Evolutionary conservation across 2,888 invertebrate species (phyloP).

Genomic region (Caenorhabditis imperialis): DNA sequence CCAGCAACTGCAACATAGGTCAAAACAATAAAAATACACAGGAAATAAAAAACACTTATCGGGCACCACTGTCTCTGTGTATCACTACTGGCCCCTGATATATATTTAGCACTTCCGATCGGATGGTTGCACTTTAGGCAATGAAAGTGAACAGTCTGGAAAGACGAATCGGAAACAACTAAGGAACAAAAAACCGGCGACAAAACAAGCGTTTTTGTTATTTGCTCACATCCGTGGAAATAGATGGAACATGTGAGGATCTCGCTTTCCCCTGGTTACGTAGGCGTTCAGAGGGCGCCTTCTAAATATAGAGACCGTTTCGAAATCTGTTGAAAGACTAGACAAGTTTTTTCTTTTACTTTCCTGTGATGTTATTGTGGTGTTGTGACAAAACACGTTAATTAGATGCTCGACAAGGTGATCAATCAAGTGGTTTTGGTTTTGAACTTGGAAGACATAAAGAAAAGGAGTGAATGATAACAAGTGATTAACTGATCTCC

Average conservation of each 20-base stretch:
- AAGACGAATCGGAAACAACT: constrained; percentile 31
- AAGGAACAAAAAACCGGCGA: constrained; percentile 26
- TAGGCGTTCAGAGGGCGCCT: constrained; percentile 48
- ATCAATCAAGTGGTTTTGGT: constrained; percentile 48
- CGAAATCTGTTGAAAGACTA: not conserved
- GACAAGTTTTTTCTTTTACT: constrained; percentile 11
- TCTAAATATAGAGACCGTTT: constrained; percentile 16
- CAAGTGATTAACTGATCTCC: constrained; percentile 43
- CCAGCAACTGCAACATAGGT: too few relatives aligned
- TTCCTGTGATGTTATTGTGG: constrained; percentile 12
- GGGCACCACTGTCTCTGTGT: too few relatives aligned
- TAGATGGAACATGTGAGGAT: constrained; percentile 36
- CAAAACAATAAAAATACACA: too few relatives aligned
- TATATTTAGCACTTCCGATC: constrained; percentile 15
- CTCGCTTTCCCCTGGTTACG: constrained; percentile 46
- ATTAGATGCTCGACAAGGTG: constrained; percentile 37
- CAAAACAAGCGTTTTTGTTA: constrained; percentile 33
- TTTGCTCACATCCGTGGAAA: constrained; percentile 43
- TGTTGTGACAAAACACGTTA: constrained; percentile 9
- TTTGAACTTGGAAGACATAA: not conserved
- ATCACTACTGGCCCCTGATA: too few relatives aligned
- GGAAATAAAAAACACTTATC: too few relatives aligned
- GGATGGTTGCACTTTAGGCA: constrained; percentile 27
- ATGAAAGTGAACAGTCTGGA: constrained; percentile 16
- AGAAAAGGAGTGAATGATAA: constrained; percentile 23